These are phyloP conservation scores for Bagarius yarrelli DNA, from an alignment of 2,113 vertebrate genomes.

Conservation along the genomic window DNA sequence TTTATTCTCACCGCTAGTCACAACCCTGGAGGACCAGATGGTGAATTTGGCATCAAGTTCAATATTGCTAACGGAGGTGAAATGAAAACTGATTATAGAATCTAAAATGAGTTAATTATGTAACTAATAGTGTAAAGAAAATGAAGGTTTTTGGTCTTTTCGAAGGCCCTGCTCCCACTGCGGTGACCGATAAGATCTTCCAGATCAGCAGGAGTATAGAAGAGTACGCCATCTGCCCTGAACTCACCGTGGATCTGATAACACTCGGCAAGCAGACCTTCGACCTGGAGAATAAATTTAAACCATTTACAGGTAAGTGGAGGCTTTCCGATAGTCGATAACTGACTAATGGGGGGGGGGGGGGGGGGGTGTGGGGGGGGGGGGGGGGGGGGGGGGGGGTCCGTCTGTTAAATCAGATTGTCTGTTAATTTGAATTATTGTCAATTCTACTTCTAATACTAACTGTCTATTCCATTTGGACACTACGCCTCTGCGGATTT, in stretches of 20 bases:
- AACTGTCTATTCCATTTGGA: too few relatives aligned
- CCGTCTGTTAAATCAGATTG: too few relatives aligned
- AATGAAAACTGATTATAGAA: neutral
- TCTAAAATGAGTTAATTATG: neutral
- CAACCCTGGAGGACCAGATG: conserved; percentile 87
- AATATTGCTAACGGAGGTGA: conserved; percentile 91
- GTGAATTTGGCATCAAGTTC: conserved; percentile 95
- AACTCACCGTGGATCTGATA: conserved; percentile 83
- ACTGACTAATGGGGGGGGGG: too few relatives aligned
- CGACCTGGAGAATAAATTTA: conserved; percentile 97
- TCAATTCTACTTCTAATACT: too few relatives aligned
- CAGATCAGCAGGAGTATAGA: conserved; percentile 93
- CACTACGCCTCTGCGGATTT: too few relatives aligned
- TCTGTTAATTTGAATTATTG: too few relatives aligned
- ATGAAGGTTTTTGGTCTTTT: conserved; percentile 1
- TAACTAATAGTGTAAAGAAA: neutral
- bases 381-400: too few relatives aligned
- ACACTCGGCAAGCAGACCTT: conserved; percentile 90
- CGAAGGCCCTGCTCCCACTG: conserved; percentile 76
- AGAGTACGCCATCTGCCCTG: conserved; percentile 92
- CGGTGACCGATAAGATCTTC: conserved; percentile 87
- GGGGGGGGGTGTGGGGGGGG: too few relatives aligned
- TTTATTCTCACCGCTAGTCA: conserved; percentile 92
- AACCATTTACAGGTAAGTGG: conserved; percentile 87
- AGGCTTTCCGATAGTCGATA: neutral